Conservation (phyloP, 2,113 vertebrate genomes). For the Triplophysa rosa region DNA sequence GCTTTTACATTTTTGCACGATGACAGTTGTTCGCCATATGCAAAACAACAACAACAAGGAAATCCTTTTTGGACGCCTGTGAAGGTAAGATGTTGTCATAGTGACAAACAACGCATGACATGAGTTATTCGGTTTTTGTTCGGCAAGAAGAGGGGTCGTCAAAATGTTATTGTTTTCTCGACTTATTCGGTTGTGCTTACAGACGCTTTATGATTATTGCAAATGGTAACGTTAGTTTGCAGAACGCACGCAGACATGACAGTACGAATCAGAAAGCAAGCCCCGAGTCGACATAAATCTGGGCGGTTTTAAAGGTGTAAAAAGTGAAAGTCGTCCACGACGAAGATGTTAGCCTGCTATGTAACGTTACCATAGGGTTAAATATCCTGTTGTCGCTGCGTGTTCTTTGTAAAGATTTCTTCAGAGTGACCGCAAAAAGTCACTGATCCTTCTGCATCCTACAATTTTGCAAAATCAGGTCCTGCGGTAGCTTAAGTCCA, state of each 20-base stretch:
- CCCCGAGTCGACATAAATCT: slow-evolving; percentile 48
- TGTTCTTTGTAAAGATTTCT: not conserved
- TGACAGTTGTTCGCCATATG: slow-evolving; percentile 55
- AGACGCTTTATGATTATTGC: not conserved
- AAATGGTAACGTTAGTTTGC: not conserved
- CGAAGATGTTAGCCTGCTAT: slow-evolving; percentile 28
- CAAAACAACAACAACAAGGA: slow-evolving; percentile 1
- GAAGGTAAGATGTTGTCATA: slow-evolving; percentile 44
- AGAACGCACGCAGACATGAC: slow-evolving; percentile 28
- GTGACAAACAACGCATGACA: not conserved
- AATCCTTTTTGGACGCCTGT: slow-evolving; percentile 54
- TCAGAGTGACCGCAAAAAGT: too few relatives aligned
- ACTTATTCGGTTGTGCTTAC: slow-evolving; percentile 31
- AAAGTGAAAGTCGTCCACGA: slow-evolving; percentile 65
- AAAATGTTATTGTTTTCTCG: slow-evolving; percentile 17
- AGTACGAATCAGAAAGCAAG: not conserved
- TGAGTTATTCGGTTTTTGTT: slow-evolving; percentile 53
- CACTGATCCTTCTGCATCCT: not conserved
- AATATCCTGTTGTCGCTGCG: not conserved
- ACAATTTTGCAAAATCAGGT: not conserved
- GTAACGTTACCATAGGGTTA: not conserved
- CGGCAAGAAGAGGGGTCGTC: slow-evolving; percentile 46
- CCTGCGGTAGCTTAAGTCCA: slow-evolving; percentile 39
- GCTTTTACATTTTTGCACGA: slow-evolving; percentile 35
- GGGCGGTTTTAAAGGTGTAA: slow-evolving; percentile 61